Percentiles rank a stretch among this genome's conserved stretches.
Evolutionary conservation across 2,888 invertebrate genomes (phyloP).

Genomic region (Agrotis clavis): DNA sequence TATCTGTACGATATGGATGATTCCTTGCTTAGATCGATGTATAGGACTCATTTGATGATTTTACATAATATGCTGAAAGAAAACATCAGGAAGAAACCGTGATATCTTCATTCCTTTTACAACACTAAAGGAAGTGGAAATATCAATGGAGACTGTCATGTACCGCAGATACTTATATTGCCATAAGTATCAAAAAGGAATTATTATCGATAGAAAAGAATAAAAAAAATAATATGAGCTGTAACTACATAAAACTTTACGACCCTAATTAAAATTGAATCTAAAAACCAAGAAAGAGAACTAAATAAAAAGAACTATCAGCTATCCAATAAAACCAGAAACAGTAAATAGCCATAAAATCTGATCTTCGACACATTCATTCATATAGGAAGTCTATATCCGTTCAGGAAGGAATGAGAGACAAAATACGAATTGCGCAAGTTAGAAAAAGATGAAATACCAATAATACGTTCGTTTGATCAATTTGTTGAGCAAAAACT

Average conservation of each 20-base stretch:
- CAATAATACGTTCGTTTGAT: slow-evolving; percentile 54
- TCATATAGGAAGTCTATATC: slow-evolving; percentile 68
- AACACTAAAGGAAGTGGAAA: too few species aligned
- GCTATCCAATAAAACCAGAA: slow-evolving; percentile 5
- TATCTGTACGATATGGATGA: too few species aligned
- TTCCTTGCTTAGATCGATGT: too few species aligned
- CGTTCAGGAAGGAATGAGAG: slow-evolving; percentile 58
- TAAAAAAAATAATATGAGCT: neutral
- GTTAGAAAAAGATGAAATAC: slow-evolving; percentile 17
- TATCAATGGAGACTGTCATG: too few species aligned
- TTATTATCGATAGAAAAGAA: too few species aligned
- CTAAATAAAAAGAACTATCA: neutral
- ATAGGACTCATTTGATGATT: too few species aligned
- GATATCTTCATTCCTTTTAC: too few species aligned
- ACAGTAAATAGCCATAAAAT: slow-evolving; percentile 20
- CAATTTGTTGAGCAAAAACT: slow-evolving; percentile 59
- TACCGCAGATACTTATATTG: too few species aligned
- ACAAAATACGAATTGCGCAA: neutral
- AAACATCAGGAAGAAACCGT: too few species aligned
- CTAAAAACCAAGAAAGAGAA: neutral
- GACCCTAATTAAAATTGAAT: neutral
- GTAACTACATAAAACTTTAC: neutral
- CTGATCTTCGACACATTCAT: slow-evolving; percentile 29
- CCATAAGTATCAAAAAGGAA: neutral
- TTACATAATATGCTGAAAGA: too few species aligned